Evolutionary conservation across 2,797 vertebrate genomes (phyloP).

Genomic region (Furcifer pardalis): DNA sequence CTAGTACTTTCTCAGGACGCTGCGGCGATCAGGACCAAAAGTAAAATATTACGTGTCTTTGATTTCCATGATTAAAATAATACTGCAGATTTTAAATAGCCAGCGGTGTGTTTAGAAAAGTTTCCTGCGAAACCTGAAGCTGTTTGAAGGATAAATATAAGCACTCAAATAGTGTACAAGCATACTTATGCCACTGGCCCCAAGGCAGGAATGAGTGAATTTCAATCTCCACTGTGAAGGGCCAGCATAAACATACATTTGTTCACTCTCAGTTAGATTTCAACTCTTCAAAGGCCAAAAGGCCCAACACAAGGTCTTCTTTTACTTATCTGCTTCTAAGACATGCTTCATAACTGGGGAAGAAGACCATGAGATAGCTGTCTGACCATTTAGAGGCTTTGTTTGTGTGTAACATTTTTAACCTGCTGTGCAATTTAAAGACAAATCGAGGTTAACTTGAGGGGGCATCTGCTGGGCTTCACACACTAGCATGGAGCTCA

Average conservation of each 20-base stretch:
- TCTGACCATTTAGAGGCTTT: neutral
- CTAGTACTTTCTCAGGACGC: conserved; percentile 39
- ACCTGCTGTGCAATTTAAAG: neutral
- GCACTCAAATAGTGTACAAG: conserved; percentile 41
- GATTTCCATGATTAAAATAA: conserved; percentile 59
- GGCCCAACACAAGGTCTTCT: neutral
- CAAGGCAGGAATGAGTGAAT: conserved; percentile 35
- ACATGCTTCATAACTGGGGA: neutral
- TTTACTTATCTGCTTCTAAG: conserved; percentile 3
- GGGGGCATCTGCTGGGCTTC: neutral
- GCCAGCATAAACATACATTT: conserved; percentile 28
- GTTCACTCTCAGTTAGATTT: neutral
- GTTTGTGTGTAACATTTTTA: neutral
- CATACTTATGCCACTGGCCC: conserved; percentile 34
- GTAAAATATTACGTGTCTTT: conserved; percentile 54
- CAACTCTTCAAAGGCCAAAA: neutral
- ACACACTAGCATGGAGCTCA: neutral
- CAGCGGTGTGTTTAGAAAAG: conserved; percentile 39
- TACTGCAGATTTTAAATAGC: conserved; percentile 55
- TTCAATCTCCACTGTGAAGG: conserved; percentile 1
- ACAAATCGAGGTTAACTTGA: neutral
- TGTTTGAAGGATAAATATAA: conserved; percentile 44
- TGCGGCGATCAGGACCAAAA: conserved; percentile 49
- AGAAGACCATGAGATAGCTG: neutral
- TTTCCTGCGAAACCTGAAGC: conserved; percentile 54